Percentiles rank a stretch among this genome's conserved stretches.
Conservation (phyloP, 2,113 vertebrate species). For the Struthio camelus region DNA sequence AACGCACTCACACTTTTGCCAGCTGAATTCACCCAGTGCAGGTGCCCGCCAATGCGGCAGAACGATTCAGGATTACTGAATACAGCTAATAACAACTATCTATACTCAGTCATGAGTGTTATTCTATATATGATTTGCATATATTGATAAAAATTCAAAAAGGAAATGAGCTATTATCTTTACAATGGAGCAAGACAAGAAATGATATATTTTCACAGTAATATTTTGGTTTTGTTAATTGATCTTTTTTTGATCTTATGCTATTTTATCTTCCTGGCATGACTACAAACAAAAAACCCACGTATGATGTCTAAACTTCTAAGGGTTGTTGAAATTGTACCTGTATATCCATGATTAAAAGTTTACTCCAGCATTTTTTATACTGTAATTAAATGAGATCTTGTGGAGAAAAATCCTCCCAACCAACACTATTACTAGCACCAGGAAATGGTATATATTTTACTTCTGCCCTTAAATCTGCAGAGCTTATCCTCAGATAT, state of each 20-base stretch:
- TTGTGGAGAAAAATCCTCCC: not conserved
- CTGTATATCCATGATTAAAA: not conserved
- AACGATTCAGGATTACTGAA: not conserved
- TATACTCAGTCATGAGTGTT: not conserved
- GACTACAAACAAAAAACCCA: not conserved
- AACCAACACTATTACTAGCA: not conserved
- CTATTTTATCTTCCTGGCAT: not conserved
- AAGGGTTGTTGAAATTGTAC: not conserved
- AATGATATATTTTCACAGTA: not conserved
- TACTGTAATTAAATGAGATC: not conserved
- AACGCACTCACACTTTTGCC: not conserved
- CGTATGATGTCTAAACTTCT: not conserved
- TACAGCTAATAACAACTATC: not conserved
- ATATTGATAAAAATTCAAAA: not conserved
- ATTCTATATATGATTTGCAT: not conserved
- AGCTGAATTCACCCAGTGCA: not conserved
- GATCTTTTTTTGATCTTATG: not conserved
- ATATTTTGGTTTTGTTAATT: not conserved
- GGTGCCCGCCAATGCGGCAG: accelerated
- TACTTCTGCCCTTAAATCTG: not conserved
- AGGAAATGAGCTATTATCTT: not conserved
- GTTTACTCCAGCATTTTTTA: not conserved
- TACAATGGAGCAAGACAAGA: not conserved
- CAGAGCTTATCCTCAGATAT: not conserved
- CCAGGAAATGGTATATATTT: not conserved